These are phyloP conservation scores for Adelphocoris suturalis DNA, from an alignment of 2,888 invertebrate species.

Conservation along the genomic window DNA sequence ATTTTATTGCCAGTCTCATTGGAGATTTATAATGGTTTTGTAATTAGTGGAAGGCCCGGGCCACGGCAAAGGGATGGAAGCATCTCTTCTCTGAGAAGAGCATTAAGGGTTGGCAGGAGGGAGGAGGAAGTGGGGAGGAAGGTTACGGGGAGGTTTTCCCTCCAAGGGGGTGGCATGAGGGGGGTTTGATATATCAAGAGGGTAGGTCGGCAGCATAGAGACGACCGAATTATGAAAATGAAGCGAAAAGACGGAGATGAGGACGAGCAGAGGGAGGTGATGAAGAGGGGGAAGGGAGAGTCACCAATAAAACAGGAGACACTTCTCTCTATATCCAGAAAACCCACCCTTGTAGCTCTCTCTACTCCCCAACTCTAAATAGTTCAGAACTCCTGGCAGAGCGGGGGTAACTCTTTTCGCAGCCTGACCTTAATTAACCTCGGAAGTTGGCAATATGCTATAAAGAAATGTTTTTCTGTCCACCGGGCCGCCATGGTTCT, in stretches of 20 bases:
- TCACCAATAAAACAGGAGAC: slow-evolving; percentile 70
- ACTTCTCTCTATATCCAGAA: slow-evolving; percentile 66
- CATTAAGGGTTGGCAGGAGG: slow-evolving; percentile 71
- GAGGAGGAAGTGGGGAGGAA: slow-evolving; percentile 11
- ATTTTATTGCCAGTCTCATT: slow-evolving; percentile 75
- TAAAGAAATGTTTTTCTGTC: slow-evolving; percentile 57
- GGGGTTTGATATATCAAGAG: slow-evolving; percentile 71
- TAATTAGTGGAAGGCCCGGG: slow-evolving; percentile 74
- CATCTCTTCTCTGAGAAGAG: slow-evolving; percentile 61
- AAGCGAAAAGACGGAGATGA: slow-evolving; percentile 71
- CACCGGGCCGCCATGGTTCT: neutral
- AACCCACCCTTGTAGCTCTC: slow-evolving; percentile 49
- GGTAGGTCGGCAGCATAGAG: slow-evolving; percentile 74
- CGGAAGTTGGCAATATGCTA: slow-evolving; percentile 56
- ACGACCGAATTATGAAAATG: slow-evolving; percentile 75
- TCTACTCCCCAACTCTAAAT: slow-evolving; percentile 48
- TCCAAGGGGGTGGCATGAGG: neutral
- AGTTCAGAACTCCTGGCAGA: slow-evolving; percentile 55
- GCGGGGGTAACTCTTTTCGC: slow-evolving; percentile 62
- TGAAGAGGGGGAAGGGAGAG: slow-evolving; percentile 46
- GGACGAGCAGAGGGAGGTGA: slow-evolving; percentile 61
- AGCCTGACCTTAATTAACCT: slow-evolving; percentile 72
- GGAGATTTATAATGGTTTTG: slow-evolving; percentile 75
- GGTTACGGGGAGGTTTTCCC: slow-evolving; percentile 2
- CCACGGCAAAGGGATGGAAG: slow-evolving; percentile 38